A percentile compares a stretch with the other conserved stretches of the same genome.
These are phyloP conservation scores for Pelusios castaneus DNA, from an alignment of 2,113 vertebrate species.

Conservation along the genomic window DNA sequence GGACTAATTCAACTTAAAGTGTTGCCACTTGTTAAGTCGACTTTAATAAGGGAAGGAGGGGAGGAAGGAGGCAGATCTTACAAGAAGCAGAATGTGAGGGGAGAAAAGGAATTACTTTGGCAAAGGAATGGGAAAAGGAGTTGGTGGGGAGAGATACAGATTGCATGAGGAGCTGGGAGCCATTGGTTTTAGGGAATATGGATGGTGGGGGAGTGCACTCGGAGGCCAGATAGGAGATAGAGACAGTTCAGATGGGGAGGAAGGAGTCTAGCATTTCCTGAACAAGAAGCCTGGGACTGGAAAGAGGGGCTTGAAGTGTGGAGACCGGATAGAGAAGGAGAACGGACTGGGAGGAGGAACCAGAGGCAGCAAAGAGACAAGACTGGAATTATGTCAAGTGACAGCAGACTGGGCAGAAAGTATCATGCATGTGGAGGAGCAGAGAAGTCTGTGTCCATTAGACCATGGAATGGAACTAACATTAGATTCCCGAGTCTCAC, in stretches of 20 bases:
- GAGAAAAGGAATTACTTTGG: background rate
- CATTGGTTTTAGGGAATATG: background rate
- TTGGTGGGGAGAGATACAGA: accelerated
- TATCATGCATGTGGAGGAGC: too few species aligned
- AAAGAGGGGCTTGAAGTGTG: background rate
- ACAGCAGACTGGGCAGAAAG: too few species aligned
- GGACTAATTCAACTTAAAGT: too few species aligned
- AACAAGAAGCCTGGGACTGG: background rate
- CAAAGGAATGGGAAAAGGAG: background rate
- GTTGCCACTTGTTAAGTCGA: too few species aligned
- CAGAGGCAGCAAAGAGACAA: background rate
- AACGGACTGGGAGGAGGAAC: background rate
- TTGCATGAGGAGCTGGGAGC: background rate
- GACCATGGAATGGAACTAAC: background rate
- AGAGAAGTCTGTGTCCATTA: background rate
- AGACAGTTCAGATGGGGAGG: background rate
- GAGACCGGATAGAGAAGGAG: background rate
- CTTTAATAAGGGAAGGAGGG: background rate
- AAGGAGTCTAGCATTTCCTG: background rate
- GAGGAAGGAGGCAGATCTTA: background rate
- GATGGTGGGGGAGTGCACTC: background rate
- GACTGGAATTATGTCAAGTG: background rate
- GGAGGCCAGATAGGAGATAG: background rate
- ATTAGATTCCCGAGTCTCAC: background rate
- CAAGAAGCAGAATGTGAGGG: background rate